Conservation (phyloP, 30 jellyfish, hydroid and myxozoan genomes). For the Sanderia malayensis region DNA sequence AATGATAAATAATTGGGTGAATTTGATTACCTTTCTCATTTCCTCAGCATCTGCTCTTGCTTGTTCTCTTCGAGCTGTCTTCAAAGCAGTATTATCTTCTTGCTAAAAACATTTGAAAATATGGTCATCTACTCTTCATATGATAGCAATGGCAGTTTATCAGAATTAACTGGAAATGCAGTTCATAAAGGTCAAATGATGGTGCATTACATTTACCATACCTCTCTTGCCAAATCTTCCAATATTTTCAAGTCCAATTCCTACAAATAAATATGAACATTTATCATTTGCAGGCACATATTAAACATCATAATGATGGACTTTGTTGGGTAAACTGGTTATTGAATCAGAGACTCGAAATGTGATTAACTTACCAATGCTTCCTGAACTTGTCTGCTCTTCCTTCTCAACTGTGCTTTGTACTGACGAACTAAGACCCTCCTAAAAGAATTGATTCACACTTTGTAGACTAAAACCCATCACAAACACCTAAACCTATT, state of each 20-base stretch:
- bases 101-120: conserved; percentile 42
- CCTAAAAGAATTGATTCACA: too few relatives aligned
- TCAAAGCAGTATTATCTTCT: conserved; percentile 23
- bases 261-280: too few relatives aligned
- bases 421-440: conserved; percentile 91
- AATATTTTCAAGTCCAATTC: conserved; percentile 72
- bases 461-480: too few relatives aligned
- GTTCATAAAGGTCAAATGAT: too few relatives aligned
- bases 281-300: too few relatives aligned
- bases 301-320: background rate
- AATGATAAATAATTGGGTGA: too few relatives aligned
- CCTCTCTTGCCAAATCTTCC: conserved; percentile 68
- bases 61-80: conserved; percentile 60
- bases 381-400: conserved; percentile 84
- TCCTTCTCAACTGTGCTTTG: conserved; percentile 81
- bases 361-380: conserved; percentile 49
- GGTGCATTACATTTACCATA: too few relatives aligned
- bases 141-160: too few relatives aligned
- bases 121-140: too few relatives aligned
- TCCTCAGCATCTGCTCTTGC: conserved; percentile 80
- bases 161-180: too few relatives aligned
- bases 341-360: too few relatives aligned
- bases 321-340: too few relatives aligned
- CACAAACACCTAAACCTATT: background rate
- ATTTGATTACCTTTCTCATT: conserved; percentile 69